phyloP scores from a whole-genome alignment of 2,888 invertebrate species.

The Caenorhabditis sp. region DNA sequence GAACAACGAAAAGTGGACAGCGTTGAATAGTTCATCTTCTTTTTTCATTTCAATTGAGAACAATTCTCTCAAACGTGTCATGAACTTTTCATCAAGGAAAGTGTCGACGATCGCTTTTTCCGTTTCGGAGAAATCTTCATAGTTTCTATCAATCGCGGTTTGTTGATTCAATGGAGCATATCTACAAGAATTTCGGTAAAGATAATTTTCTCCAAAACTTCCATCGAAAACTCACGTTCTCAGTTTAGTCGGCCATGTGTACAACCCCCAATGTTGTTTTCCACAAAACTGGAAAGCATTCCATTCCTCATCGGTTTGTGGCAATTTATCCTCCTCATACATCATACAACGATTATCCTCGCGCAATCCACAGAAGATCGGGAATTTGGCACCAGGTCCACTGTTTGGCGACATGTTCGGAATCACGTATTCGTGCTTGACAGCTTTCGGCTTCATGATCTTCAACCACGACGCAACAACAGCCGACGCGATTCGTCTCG shows the following conservation, averaged over 20 bases:
- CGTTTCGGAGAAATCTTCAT: constrained; percentile 40
- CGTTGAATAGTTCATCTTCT: constrained; percentile 83
- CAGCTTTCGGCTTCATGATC: constrained; percentile 63
- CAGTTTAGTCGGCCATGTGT: constrained; percentile 75
- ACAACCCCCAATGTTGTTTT: constrained; percentile 77
- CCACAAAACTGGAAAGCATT: constrained; percentile 79
- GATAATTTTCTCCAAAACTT: too few relatives aligned
- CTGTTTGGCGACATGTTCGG: constrained; percentile 48
- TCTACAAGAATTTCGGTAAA: too few relatives aligned
- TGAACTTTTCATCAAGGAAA: constrained; percentile 38
- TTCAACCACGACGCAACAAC: constrained; percentile 63
- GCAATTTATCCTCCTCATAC: constrained; percentile 71
- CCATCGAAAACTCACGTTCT: constrained; percentile 34
- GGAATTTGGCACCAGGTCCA: constrained; percentile 61
- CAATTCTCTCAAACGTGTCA: constrained; percentile 44
- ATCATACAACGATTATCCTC: constrained; percentile 76
- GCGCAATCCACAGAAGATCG: constrained; percentile 73
- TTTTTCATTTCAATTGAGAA: constrained; percentile 78
- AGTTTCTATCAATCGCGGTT: constrained; percentile 48
- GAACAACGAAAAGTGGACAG: constrained; percentile 79
- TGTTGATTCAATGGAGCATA: constrained; percentile 62
- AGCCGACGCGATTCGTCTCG: constrained; percentile 76
- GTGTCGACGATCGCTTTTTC: constrained; percentile 58
- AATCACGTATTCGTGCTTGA: constrained; percentile 49
- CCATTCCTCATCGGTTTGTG: constrained; percentile 80